Percentiles rank a stretch among this genome's conserved stretches.
Evolutionary conservation across 92 coral and sea anemone species (phyloP).

Genomic region (Micromussa lordhowensis): DNA sequence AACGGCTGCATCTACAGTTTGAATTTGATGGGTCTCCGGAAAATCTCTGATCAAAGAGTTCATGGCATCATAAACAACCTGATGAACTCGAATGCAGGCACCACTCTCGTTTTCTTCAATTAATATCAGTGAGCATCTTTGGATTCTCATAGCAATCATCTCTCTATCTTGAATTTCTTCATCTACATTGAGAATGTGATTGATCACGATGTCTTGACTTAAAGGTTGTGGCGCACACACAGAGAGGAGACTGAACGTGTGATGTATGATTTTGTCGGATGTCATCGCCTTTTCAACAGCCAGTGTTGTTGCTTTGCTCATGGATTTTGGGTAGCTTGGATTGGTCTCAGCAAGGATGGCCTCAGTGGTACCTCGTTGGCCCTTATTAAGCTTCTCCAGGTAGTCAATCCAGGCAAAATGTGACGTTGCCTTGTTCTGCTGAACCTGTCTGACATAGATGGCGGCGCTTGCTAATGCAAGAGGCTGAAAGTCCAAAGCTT

Average conservation of each 20-base stretch:
- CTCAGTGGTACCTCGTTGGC: not conserved
- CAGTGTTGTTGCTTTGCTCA: not conserved
- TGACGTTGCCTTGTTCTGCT: not conserved
- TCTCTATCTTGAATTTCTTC: no score
- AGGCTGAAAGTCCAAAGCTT: not conserved
- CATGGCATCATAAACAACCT: not conserved
- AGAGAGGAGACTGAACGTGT: no score
- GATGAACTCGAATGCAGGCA: not conserved
- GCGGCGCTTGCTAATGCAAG: not conserved
- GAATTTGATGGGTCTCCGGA: not conserved
- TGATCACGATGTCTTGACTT: no score
- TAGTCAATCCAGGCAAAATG: not conserved
- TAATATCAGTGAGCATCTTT: not conserved
- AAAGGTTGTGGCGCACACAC: no score
- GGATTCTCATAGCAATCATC: no score
- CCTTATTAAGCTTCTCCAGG: not conserved
- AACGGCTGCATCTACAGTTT: not conserved
- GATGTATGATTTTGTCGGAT: not conserved
- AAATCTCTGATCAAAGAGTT: not conserved
- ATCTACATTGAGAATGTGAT: no score
- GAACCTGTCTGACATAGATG: not conserved
- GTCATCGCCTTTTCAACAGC: not conserved
- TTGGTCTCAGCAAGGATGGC: not conserved
- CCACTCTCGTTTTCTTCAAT: not conserved
- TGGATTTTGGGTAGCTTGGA: not conserved